Percentiles rank a stretch among this genome's conserved stretches.
phyloP scores from a whole-genome alignment of 2,888 invertebrate genomes.

The Peribatodes rhomboidaria region DNA sequence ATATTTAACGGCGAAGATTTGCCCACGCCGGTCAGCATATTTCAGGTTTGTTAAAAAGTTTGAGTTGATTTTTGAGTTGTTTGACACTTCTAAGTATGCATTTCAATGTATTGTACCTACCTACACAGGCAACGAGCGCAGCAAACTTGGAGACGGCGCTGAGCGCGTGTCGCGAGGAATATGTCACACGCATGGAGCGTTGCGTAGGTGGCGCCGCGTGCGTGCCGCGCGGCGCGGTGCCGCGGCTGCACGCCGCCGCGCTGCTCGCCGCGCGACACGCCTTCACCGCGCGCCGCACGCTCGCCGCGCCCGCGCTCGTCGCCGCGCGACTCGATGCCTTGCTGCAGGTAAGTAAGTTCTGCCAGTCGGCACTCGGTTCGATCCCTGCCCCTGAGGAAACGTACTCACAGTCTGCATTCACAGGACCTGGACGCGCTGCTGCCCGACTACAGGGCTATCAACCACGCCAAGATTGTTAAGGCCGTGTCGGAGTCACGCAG shows the following conservation, averaged over 20 bases:
- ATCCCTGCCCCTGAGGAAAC: no score
- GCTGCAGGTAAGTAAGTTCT: slow-evolving; percentile 12
- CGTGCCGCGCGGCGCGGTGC: slow-evolving; percentile 18
- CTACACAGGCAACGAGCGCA: slow-evolving; percentile 22
- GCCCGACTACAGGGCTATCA: slow-evolving; percentile 47
- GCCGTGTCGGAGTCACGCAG: slow-evolving; percentile 40
- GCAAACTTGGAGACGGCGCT: slow-evolving; percentile 49
- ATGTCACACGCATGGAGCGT: slow-evolving; percentile 41
- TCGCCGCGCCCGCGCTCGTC: slow-evolving; percentile 3
- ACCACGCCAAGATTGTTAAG: slow-evolving; percentile 52
- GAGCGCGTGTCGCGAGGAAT: slow-evolving; percentile 20
- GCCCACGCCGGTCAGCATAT: slow-evolving; percentile 98
- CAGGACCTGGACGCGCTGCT: slow-evolving; percentile 54
- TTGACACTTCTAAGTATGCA: not conserved
- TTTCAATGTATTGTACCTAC: slow-evolving; percentile 76
- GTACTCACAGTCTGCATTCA: slow-evolving; percentile 23
- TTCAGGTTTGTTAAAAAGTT: slow-evolving; percentile 86
- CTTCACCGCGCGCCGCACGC: slow-evolving; percentile 84
- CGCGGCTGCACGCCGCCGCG: slow-evolving; percentile 79
- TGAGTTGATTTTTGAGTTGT: not conserved
- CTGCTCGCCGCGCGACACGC: slow-evolving; percentile 55
- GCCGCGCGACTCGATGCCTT: slow-evolving; percentile 18
- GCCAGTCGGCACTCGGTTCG: not conserved
- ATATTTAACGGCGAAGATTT: slow-evolving; percentile 98
- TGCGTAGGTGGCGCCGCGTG: slow-evolving; percentile 81